Conservation (phyloP, 2,888 invertebrate species). For the Leptinotarsa tumamoca region DNA sequence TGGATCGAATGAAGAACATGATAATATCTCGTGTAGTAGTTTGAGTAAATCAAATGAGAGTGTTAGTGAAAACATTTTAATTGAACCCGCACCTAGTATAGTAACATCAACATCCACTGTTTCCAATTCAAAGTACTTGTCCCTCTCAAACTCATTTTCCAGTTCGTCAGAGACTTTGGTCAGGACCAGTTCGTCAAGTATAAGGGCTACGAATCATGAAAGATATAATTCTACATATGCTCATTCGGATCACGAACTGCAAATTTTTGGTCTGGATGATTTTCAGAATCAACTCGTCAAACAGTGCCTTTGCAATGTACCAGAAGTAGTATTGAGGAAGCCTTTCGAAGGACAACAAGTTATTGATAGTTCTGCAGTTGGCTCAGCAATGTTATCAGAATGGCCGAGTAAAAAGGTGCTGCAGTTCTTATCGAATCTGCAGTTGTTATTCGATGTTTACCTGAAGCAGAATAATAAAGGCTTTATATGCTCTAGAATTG, state of each 20-base stretch:
- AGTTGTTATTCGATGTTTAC: constrained; percentile 86
- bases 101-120: constrained; percentile 26
- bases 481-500: constrained; percentile 83
- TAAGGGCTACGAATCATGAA: constrained; percentile 21
- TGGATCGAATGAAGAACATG: constrained; percentile 41
- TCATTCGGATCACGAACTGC: not conserved
- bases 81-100: constrained; percentile 57
- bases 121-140: not conserved
- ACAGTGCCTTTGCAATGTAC: constrained; percentile 83
- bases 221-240: constrained; percentile 10
- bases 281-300: constrained; percentile 77
- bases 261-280: constrained; percentile 62
- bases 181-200: constrained; percentile 7
- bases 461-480: constrained; percentile 86
- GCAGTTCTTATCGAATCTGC: constrained; percentile 85
- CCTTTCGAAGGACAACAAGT: constrained; percentile 76
- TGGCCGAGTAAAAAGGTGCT: constrained; percentile 78
- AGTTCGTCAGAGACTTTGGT: not conserved
- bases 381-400: constrained; percentile 70
- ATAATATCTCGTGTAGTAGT: constrained; percentile 34
- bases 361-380: constrained; percentile 66
- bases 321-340: constrained; percentile 77
- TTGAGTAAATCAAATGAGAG: constrained; percentile 38
- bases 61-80: constrained; percentile 50
- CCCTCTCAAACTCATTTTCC: not conserved